Evolutionary conservation across 2,113 vertebrate genomes (phyloP).

Genomic region (Glaucomys volans): DNA sequence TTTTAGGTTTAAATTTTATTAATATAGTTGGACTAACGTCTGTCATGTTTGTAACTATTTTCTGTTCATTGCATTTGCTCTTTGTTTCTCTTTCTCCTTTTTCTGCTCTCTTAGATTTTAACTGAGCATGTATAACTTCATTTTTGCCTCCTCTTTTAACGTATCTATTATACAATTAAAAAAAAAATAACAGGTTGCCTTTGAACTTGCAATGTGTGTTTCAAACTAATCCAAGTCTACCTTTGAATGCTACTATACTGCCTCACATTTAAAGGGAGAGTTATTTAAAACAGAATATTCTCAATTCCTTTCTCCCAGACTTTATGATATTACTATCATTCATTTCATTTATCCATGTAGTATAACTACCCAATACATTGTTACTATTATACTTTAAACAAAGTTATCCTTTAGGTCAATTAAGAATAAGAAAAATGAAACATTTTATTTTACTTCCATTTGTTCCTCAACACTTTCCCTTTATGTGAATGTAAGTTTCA

Average conservation of each 20-base stretch:
- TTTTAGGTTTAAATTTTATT: conserved; percentile 9
- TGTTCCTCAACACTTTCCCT: not conserved
- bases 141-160: conserved; percentile 17
- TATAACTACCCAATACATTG: not conserved
- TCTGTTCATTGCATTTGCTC: not conserved
- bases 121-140: not conserved
- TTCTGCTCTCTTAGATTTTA: conserved; percentile 5
- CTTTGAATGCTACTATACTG: not conserved
- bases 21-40: not conserved
- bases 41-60: conserved; percentile 4
- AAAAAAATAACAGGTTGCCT: not conserved
- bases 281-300: not conserved
- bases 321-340: not conserved
- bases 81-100: not conserved
- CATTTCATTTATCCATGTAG: not conserved
- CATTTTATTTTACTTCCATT: conserved; percentile 24
- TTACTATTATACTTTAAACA: conserved; percentile 15
- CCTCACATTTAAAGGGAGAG: not conserved
- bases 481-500: conserved; percentile 15
- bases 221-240: conserved; percentile 1
- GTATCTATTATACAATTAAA: not conserved
- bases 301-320: not conserved
- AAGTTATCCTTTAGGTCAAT: not conserved
- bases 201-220: not conserved
- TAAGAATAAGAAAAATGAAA: conserved; percentile 29